Base-by-base conservation (phyloP, 2,113 vertebrate species). In the Corvus moneduloides region DNA sequence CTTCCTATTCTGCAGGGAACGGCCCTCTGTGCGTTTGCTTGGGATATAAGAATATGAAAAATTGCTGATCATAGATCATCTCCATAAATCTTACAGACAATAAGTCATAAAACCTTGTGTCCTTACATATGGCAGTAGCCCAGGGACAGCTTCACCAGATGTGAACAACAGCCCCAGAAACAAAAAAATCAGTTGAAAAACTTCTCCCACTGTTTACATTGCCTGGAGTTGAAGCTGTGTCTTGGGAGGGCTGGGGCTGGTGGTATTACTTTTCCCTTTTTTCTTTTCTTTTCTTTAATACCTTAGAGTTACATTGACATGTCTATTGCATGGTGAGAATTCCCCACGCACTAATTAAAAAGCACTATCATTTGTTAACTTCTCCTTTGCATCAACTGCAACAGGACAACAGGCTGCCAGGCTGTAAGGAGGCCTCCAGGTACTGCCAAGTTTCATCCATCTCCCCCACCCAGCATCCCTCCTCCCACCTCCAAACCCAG, bases 81-180 rank as follows among this genome's bases (percentile, higher is more conserved):
- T 97, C 97, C 98, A 99, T 99, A 99, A 99, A 99, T 99, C 98
- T 99, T 98, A 80, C 96, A 95, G 96, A 98, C 98, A 98, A 97
- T 97, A 98, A 98, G 97, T 98, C 96, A 97, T 98, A 98, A 98
- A 99, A 95, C 97, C 97, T 95, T 89, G 98, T 98, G 98, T 99
- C 98, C 98, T 98, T 98, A 98, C 98, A 98, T 98, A 97, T 97
- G 98, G 97, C 21, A 27, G 90, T 96, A 84, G 94, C 97, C 96
- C 56, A 67, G 97, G 97, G 96, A 97, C 73, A 79, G 11, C 82
- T 82, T 77, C 89, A 72, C 97, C 97, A 97, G 96, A 97, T 98
- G 98, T 94, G 95, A 97, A 81, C 91, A 92, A 77, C 89, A 85
- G 91, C 92, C 85, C 79, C 49, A 85, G 51, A 82, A 63, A 92